These are phyloP conservation scores for Laspeyria flexula DNA, from an alignment of 2,888 invertebrate genomes.

Conservation along the genomic window DNA sequence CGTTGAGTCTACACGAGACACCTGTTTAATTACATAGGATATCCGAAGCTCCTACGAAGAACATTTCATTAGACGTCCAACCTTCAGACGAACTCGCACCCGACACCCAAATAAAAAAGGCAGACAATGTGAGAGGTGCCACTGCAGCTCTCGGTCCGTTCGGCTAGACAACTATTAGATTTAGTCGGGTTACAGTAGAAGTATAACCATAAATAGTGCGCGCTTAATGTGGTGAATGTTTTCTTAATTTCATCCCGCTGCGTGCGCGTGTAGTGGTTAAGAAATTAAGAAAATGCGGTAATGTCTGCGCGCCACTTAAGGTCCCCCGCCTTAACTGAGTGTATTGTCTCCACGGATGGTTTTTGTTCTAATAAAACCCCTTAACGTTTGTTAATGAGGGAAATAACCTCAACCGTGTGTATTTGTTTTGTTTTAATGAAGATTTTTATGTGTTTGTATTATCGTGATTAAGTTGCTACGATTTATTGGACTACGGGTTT, in stretches of 20 bases:
- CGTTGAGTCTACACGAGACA: constrained; percentile 45
- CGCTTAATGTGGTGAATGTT: constrained; percentile 79
- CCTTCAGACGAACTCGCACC: constrained; percentile 43
- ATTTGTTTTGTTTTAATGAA: constrained; percentile 50
- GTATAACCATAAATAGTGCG: constrained; percentile 64
- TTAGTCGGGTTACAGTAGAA: constrained; percentile 52
- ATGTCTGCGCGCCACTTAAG: constrained; percentile 79
- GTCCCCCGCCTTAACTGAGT: constrained; percentile 61
- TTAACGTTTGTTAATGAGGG: constrained; percentile 77
- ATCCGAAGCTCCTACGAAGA: constrained; percentile 46
- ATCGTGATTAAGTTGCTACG: constrained; percentile 30
- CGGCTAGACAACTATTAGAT: constrained; percentile 46
- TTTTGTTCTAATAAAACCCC: constrained; percentile 78
- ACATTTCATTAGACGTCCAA: constrained; percentile 55
- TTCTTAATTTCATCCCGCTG: constrained; percentile 85
- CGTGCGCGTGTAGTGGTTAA: constrained; percentile 76
- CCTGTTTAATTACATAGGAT: constrained; percentile 58
- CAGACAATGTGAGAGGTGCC: constrained; percentile 33
- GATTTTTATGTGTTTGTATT: constrained; percentile 44
- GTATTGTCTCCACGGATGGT: constrained; percentile 79
- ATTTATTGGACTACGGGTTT: constrained; percentile 24
- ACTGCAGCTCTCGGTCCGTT: constrained; percentile 34
- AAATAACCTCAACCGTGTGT: constrained; percentile 60
- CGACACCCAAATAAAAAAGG: constrained; percentile 47
- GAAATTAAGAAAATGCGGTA: constrained; percentile 83